These are phyloP conservation scores for Echinometra lucunter DNA, from an alignment of 53 echinoderm and acorn worm species.

Conservation along the genomic window DNA sequence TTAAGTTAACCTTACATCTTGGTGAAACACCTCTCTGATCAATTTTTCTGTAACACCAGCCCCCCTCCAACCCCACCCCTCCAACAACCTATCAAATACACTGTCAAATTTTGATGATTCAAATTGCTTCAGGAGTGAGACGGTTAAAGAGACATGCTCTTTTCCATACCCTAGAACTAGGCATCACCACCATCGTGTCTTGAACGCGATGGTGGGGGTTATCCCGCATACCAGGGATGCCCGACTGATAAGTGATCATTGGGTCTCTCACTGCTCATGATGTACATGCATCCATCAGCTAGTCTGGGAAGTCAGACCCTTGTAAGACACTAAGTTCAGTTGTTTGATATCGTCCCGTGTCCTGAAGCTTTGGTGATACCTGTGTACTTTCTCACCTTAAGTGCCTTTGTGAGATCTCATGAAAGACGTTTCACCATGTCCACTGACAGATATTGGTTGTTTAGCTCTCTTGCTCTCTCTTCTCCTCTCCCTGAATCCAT, in stretches of 20 bases:
- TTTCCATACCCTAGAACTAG: not conserved
- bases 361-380: not conserved
- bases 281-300: not conserved
- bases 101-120: no score
- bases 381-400: not conserved
- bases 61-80: no score
- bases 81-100: no score
- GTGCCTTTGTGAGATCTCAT: not conserved
- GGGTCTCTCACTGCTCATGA: conserved; percentile 27
- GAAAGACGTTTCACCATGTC: not conserved
- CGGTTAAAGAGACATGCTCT: not conserved
- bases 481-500: not conserved
- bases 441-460: not conserved
- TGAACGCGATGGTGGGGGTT: not conserved
- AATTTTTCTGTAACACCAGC: no score
- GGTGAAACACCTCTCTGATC: no score
- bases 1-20: no score
- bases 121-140: no score
- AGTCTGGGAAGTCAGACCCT: conserved; percentile 14
- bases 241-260: conserved; percentile 64
- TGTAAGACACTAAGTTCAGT: not conserved
- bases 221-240: conserved; percentile 65
- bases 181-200: not conserved
- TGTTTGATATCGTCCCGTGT: not conserved
- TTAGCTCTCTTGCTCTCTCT: not conserved